phyloP scores from a whole-genome alignment of 2,888 invertebrate species.

The Bembecia ichneumoniformis region DNA sequence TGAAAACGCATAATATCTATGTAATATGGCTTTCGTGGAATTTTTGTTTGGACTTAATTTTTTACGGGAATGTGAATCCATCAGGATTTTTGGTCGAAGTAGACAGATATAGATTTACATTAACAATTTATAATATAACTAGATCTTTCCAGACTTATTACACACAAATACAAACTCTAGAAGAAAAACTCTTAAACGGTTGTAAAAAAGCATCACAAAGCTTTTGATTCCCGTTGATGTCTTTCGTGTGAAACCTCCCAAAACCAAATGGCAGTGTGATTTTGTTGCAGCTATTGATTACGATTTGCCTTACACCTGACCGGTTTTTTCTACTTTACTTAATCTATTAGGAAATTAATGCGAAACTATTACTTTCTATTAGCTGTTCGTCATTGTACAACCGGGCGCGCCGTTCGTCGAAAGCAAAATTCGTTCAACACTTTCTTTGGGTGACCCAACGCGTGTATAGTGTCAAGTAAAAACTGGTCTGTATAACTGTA shows the following conservation, averaged over 20 bases:
- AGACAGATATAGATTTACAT: too few relatives aligned
- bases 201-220: too few relatives aligned
- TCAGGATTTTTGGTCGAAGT: too few relatives aligned
- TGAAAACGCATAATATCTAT: too few relatives aligned
- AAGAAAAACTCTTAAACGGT: too few relatives aligned
- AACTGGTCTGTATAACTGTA: conserved; percentile 65
- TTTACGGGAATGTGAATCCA: too few relatives aligned
- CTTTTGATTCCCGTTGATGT: conserved; percentile 16
- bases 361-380: conserved; percentile 60
- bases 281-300: neutral
- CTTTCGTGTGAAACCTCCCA: conserved; percentile 18
- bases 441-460: conserved; percentile 58
- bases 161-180: too few relatives aligned
- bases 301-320: neutral
- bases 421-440: conserved; percentile 68
- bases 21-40: too few relatives aligned
- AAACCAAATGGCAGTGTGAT: neutral
- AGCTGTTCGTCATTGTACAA: conserved; percentile 32
- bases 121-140: too few relatives aligned
- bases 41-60: too few relatives aligned
- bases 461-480: conserved; percentile 43
- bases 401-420: conserved; percentile 41
- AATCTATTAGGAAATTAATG: conserved; percentile 19
- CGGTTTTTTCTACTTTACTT: neutral
- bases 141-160: too few relatives aligned